Evolutionary conservation across 2,888 invertebrate species (phyloP).

Genomic region (Abrostola tripartita): DNA sequence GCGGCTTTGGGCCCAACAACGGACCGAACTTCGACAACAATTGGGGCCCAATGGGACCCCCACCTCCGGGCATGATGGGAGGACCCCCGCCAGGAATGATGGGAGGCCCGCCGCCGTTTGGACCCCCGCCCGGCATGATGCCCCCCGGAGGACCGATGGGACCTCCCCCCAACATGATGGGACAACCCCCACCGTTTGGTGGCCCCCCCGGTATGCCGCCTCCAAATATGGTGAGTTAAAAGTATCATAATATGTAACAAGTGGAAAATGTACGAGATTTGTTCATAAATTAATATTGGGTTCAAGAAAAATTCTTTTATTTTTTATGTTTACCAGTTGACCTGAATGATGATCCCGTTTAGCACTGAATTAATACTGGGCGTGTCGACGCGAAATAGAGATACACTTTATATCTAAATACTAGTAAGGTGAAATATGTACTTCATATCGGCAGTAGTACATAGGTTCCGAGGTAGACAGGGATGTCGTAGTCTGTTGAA

Average conservation of each 20-base stretch:
- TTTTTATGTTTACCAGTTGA: too few species aligned
- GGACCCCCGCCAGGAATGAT: conserved; percentile 87
- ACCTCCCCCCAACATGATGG: conserved; percentile 88
- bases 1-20: conserved; percentile 82
- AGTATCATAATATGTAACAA: neutral
- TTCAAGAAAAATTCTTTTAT: too few species aligned
- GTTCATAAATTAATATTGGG: too few species aligned
- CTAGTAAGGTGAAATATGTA: too few species aligned
- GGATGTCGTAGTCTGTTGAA: too few species aligned
- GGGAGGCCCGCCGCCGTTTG: conserved; percentile 82
- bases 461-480: too few species aligned
- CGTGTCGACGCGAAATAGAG: too few species aligned
- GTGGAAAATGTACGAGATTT: neutral
- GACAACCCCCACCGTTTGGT: conserved; percentile 85
- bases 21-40: conserved; percentile 89
- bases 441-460: too few species aligned
- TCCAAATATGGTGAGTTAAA: conserved; percentile 87
- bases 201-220: conserved; percentile 86
- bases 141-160: conserved; percentile 89
- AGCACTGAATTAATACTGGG: too few species aligned
- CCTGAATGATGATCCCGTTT: too few species aligned
- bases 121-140: conserved; percentile 87
- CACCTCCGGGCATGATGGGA: conserved; percentile 87
- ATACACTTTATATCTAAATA: too few species aligned
- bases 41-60: conserved; percentile 91